Base-by-base conservation (phyloP, 2,797 vertebrate genomes). In the Pteronotus mesoamericanus region DNA sequence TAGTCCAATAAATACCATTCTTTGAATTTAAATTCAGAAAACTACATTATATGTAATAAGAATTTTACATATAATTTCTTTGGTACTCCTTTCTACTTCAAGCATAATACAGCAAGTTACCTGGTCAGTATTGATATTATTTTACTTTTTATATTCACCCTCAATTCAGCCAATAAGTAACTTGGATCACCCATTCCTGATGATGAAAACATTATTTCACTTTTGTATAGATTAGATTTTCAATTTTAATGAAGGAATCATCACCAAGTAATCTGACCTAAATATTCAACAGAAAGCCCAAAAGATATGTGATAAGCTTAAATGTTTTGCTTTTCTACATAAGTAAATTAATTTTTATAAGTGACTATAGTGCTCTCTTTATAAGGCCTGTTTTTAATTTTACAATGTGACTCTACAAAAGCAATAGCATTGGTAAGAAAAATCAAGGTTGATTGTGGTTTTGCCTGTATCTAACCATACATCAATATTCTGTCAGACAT, bases 21-120 rank as follows among this genome's bases (percentile, higher is more conserved):
- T n/a, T 86, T 74, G 82, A 86, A 86, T 32, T 80, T 86, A 80
- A 64, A 66, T 84, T 86, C 74, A 86, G 37, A 86, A 91, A 91
- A 64, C 64, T 39, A 42, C 10, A 72, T 53, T 91, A 72, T 42
- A 55, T 53, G 6, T 53, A 51, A 71, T 34, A 46, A 64, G 32
- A 72, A 80, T 79, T 44, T 94, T 72, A 64, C 37, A 80, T 34
- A 24, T 61, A 94, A 91, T 80, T 79, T 71, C 32, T 72, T 86
- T 94, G 64, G 57, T 14, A 86, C 24, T 8, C 46, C 55, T 94
- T 86, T 86, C 37, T 42, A 80, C 22, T 64, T 71, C 6, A 61
- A 24, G 29, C 9, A 39, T 61, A 72, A 86, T 42, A 86, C 59
- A 34, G 0, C 46, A 79, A 66, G 55, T 64, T 75, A 86, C 86